A percentile compares a stretch with the other conserved stretches of the same genome.
phyloP scores from a whole-genome alignment of 2,888 invertebrate species.

The Apoda limacodes region DNA sequence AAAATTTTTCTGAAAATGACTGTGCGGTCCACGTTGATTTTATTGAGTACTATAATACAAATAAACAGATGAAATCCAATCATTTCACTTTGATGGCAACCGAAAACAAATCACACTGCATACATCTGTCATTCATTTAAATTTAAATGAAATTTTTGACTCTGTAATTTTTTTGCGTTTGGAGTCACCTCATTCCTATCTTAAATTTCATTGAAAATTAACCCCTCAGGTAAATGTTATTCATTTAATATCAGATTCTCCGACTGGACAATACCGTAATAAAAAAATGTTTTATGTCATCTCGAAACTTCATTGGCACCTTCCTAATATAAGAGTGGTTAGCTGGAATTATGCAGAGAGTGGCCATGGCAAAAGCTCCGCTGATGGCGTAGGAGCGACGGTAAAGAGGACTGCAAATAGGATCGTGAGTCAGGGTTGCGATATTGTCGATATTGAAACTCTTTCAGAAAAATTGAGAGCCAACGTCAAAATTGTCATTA shows the following conservation, averaged over 20 bases:
- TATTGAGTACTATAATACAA: conserved; percentile 7
- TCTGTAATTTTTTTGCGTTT: background rate
- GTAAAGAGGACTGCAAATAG: conserved; percentile 5
- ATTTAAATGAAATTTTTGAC: too few species aligned
- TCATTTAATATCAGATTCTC: conserved; percentile 5
- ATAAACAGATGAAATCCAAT: conserved; percentile 7
- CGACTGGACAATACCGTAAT: conserved; percentile 6
- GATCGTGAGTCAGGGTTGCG: too few species aligned
- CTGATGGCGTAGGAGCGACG: too few species aligned
- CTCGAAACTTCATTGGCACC: conserved; percentile 3
- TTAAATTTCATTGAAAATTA: conserved; percentile 5
- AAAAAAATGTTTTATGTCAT: conserved; percentile 8
- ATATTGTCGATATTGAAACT: conserved; percentile 1
- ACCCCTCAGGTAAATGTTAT: conserved; percentile 1
- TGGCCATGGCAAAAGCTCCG: too few species aligned
- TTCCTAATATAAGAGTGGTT: conserved; percentile 4
- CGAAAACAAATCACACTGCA: conserved; percentile 6
- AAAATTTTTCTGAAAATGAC: too few species aligned
- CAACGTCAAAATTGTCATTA: conserved; percentile 2
- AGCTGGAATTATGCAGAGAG: too few species aligned
- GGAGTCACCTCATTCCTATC: background rate
- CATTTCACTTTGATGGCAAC: conserved; percentile 10
- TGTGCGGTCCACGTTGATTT: too few species aligned
- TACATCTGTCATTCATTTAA: background rate
- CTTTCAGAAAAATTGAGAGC: conserved; percentile 1